Percentiles rank a stretch among this genome's conserved stretches.
phyloP scores from a whole-genome alignment of 2,888 invertebrate species.

The Icerya purchasi region DNA sequence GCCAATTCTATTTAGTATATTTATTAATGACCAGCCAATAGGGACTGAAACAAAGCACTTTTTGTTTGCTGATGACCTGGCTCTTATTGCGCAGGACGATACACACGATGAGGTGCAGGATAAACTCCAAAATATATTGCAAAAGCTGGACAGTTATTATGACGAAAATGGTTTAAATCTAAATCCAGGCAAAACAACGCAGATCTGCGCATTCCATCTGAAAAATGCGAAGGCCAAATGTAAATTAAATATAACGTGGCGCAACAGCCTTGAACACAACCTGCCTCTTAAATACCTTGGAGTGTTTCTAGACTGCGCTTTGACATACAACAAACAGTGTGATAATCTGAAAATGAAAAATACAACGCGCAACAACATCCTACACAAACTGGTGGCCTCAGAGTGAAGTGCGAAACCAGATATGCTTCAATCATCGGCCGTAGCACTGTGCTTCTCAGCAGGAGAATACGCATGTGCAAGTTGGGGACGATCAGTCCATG shows the following conservation, averaged over 20 bases:
- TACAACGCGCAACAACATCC: too few relatives aligned
- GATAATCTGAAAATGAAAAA: too few relatives aligned
- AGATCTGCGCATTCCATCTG: conserved; percentile 3
- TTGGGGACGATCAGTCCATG: too few relatives aligned
- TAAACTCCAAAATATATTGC: neutral
- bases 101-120: conserved; percentile 1
- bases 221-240: neutral
- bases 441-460: too few relatives aligned
- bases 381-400: too few relatives aligned
- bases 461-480: too few relatives aligned
- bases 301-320: too few relatives aligned
- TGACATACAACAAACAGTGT: too few relatives aligned
- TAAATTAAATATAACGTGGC: neutral
- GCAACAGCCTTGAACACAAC: neutral
- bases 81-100: neutral
- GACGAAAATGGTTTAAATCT: neutral
- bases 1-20: neutral
- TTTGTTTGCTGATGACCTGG: neutral
- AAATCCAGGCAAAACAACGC: conserved; percentile 1
- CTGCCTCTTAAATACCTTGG: neutral
- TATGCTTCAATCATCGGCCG: too few relatives aligned
- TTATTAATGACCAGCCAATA: conserved; percentile 2
- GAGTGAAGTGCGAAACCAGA: too few relatives aligned
- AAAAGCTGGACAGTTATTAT: neutral
- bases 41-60: neutral